Conservation (phyloP, 2,113 vertebrate genomes). For the Poecile atricapillus region DNA sequence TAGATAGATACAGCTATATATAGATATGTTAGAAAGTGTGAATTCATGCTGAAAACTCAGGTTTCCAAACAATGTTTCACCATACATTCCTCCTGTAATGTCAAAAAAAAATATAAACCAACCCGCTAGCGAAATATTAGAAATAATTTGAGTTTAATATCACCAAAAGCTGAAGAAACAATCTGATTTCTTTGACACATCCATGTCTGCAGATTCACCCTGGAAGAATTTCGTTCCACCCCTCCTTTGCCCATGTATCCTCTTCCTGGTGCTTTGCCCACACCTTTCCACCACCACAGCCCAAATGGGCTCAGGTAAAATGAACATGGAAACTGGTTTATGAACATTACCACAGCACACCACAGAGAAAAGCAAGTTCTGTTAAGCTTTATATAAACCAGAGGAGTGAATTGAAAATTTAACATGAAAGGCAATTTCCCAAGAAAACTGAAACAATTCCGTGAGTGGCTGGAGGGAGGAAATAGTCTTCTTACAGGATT, state of each 20-base stretch:
- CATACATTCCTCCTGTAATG: background rate
- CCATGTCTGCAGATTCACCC: background rate
- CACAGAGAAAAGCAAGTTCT: background rate
- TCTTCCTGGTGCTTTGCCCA: background rate
- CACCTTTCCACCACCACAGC: accelerated
- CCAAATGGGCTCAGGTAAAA: background rate
- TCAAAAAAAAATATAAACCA: background rate
- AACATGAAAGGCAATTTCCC: background rate
- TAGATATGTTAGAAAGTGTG: background rate
- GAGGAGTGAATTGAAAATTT: background rate
- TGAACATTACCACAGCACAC: background rate
- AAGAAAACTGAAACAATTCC: background rate
- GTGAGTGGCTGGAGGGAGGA: background rate
- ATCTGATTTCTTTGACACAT: background rate
- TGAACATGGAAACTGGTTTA: background rate
- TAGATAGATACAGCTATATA: background rate
- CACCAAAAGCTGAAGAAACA: background rate
- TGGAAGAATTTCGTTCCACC: accelerated
- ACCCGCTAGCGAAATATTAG: background rate
- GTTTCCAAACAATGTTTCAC: background rate
- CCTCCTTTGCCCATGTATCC: accelerated
- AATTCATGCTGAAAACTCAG: background rate
- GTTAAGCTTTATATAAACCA: background rate
- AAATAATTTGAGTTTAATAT: background rate
- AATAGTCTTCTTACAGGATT: background rate